Conservation (phyloP, 2,888 invertebrate genomes). For the Xylocampa areola region DNA sequence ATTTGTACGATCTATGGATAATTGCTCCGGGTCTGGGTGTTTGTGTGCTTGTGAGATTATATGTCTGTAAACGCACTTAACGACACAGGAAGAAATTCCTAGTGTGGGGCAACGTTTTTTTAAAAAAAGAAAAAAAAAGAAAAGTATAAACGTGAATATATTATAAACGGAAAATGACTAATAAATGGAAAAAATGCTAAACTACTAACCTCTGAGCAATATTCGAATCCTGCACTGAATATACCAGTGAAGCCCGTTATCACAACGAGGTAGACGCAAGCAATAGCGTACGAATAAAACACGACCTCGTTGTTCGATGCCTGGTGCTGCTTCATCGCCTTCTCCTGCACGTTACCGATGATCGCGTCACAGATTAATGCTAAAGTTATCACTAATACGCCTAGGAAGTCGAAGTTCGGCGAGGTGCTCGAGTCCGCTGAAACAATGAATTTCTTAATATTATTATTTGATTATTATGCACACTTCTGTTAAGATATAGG, state of each 20-base stretch:
- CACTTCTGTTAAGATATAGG: no score
- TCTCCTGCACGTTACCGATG: slow-evolving; percentile 99
- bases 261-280: slow-evolving; percentile 94
- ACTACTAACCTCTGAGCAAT: slow-evolving; percentile 92
- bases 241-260: slow-evolving; percentile 93
- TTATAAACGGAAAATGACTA: no score
- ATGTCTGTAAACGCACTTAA: no score
- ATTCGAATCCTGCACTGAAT: slow-evolving; percentile 92
- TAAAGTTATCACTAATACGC: slow-evolving; percentile 93
- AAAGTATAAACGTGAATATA: no score
- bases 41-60: no score
- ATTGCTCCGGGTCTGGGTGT: no score
- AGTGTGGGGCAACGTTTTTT: no score
- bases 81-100: no score
- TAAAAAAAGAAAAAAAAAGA: no score
- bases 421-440: slow-evolving; percentile 93
- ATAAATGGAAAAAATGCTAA: no score
- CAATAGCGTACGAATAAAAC: slow-evolving; percentile 97
- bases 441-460: slow-evolving; percentile 59
- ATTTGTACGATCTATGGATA: no score
- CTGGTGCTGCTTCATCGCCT: slow-evolving; percentile 95
- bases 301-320: slow-evolving; percentile 97
- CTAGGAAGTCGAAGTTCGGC: slow-evolving; percentile 92
- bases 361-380: slow-evolving; percentile 98
- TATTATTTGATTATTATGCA: no score